Base-by-base conservation (phyloP, 2,113 vertebrate genomes). In the Podiceps cristatus region DNA sequence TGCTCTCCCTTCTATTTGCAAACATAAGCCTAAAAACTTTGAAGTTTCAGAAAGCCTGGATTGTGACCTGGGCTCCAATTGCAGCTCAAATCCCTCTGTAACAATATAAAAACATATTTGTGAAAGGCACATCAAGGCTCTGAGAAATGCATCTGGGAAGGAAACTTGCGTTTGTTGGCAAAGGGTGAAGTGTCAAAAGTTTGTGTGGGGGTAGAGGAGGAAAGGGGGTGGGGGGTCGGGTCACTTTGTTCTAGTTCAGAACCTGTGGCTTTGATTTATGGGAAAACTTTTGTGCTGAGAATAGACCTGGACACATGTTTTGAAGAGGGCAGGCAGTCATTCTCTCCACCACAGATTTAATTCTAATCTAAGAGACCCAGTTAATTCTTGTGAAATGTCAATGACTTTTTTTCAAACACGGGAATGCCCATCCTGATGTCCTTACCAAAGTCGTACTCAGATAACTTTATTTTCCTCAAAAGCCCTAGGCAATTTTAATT, bases 21-120 rank as follows among this genome's bases (percentile, higher is more conserved):
- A 86, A 63, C 1, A 1, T 67, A 66, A 94, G 24, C 49, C 24
- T 28, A 45, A 91, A 93, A 19, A 9, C 88, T 95, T 67, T 89
- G 86, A 88, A 91, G 73, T 87, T 84, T 94, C 55, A 40, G 49
- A 80, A 96, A 85, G 80, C 14, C 60, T 86, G 72, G 56, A 84
- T 75, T 80, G 86, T 77, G 92, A 74, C 68, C 50, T 86, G 58
- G 56, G 40, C 49, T 93, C 76, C 27, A 33, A 53, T 20, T 89
- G 68, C 80, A 87, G 60, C 47, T 95, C 44, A 87, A 60, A 92
- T 81, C 45, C 42, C 27, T 31, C 49, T 78, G 29, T 86, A 78
- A 89, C 64, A 88, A 60, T 90, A 77, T 13, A 73, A 66, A 91
- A 85, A 47, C 14, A 6, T 76, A 42, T 66, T 72, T 88, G 66